Conservation (phyloP, 2,113 vertebrate genomes). For the Chloropsis cyanopogon region DNA sequence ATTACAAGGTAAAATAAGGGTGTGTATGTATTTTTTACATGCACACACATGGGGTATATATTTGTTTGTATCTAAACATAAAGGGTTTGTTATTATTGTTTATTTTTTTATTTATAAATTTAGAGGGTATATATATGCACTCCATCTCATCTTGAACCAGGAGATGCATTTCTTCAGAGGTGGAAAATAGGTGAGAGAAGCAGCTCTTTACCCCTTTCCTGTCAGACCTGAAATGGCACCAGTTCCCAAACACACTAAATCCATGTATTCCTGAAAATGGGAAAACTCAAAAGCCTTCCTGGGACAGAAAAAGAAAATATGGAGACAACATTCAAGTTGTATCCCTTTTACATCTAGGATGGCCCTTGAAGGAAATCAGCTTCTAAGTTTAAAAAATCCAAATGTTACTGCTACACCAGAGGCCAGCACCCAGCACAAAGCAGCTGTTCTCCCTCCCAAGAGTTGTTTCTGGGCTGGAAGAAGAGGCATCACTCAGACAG, state of each 20-base stretch:
- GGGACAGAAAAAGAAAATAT: neutral
- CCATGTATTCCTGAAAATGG: neutral
- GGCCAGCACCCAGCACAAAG: neutral
- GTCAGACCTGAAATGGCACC: neutral
- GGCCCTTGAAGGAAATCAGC: neutral
- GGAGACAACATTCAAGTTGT: neutral
- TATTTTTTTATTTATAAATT: neutral
- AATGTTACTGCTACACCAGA: neutral
- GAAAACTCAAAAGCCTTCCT: neutral
- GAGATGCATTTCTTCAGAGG: neutral
- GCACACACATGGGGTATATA: rapidly evolving
- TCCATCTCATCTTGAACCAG: neutral
- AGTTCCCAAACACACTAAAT: neutral
- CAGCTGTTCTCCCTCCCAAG: neutral
- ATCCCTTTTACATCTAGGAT: neutral
- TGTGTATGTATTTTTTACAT: neutral
- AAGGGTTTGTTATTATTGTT: neutral
- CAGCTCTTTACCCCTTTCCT: neutral
- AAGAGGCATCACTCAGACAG: neutral
- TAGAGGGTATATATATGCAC: neutral
- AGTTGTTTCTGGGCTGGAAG: neutral
- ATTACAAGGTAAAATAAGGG: neutral
- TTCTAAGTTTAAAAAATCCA: neutral
- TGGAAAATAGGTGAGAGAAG: neutral
- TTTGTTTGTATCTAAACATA: neutral